Percentiles rank a stretch among this genome's conserved stretches.
phyloP scores from a whole-genome alignment of 2,113 vertebrate species.

The Rhea pennata region DNA sequence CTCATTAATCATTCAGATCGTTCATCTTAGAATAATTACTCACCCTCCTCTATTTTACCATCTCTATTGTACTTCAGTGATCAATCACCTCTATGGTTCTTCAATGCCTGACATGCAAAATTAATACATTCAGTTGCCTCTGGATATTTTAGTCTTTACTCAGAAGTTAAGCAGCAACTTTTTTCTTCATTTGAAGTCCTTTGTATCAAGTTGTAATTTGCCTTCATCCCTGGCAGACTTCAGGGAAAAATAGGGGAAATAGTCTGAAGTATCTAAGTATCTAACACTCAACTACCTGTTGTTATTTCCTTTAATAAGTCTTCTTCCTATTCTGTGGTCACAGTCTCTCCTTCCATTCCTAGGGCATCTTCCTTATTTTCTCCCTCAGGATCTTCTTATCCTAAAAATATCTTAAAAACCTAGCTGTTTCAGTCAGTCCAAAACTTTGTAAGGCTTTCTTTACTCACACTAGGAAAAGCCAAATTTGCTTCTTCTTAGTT shows the following conservation, averaged over 20 bases:
- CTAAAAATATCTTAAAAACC: background rate
- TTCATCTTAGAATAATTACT: background rate
- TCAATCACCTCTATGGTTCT: background rate
- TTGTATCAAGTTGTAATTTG: background rate
- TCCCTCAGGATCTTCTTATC: background rate
- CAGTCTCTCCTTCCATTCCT: background rate
- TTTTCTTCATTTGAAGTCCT: background rate
- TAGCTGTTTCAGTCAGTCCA: background rate
- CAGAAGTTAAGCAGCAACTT: background rate
- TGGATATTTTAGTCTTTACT: background rate
- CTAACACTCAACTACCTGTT: background rate
- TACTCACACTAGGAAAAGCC: background rate
- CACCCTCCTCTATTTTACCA: background rate
- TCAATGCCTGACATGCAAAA: background rate
- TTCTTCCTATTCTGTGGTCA: background rate
- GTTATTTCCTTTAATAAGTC: background rate
- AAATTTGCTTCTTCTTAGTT: background rate
- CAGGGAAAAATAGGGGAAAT: background rate
- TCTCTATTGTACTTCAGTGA: background rate
- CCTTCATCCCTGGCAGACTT: background rate
- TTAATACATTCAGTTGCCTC: background rate
- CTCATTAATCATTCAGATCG: background rate
- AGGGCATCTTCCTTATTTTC: background rate
- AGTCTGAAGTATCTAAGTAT: background rate
- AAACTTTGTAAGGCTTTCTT: background rate